These are phyloP conservation scores for Leptinotarsa defecta DNA, from an alignment of 1,140 invertebrate genomes.

Conservation along the genomic window DNA sequence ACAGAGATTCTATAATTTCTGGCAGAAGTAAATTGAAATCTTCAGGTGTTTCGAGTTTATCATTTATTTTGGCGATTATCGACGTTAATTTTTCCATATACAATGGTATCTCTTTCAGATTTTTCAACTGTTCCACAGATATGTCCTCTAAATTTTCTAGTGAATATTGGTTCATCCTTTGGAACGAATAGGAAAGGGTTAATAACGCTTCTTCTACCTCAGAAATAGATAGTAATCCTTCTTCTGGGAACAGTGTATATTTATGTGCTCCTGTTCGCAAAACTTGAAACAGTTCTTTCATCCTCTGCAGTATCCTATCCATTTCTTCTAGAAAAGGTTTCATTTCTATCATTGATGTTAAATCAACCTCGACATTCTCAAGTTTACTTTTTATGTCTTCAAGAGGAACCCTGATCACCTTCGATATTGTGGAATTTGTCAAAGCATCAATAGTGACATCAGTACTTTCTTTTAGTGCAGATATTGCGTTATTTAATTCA, in stretches of 20 bases:
- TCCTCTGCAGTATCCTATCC: not conserved
- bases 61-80: not conserved
- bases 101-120: too few relatives aligned
- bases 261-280: not conserved
- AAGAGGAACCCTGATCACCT: constrained; percentile 11
- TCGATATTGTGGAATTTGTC: not conserved
- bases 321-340: not conserved
- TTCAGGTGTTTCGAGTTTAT: not conserved
- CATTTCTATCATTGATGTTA: not conserved
- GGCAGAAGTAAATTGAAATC: too few relatives aligned
- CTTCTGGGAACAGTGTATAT: not conserved
- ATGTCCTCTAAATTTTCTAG: not conserved
- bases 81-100: too few relatives aligned
- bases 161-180: not conserved
- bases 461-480: constrained; percentile 13
- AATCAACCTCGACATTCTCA: not conserved
- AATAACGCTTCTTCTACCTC: not conserved
- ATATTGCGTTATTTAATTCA: constrained; percentile 18
- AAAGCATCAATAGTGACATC: not conserved
- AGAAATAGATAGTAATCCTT: not conserved
- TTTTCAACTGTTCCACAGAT: not conserved
- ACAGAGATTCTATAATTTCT: not conserved
- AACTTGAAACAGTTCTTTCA: not conserved
- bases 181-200: not conserved
- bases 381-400: not conserved